Conservation (phyloP, 2,888 invertebrate species). For the Meloe dianella region DNA sequence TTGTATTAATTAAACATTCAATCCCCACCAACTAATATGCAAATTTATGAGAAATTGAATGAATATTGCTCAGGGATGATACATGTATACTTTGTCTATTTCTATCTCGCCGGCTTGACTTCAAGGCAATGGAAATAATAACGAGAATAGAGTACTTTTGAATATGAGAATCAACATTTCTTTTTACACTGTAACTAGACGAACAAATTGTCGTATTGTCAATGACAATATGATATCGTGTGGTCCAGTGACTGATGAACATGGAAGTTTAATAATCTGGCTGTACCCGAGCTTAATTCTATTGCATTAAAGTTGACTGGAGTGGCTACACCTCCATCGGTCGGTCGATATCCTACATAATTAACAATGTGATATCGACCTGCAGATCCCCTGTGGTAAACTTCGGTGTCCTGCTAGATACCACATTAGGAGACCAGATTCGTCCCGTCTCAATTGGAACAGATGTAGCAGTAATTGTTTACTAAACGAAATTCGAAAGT, state of each 20-base stretch:
- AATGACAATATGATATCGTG: neutral
- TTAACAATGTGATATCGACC: constrained; percentile 59
- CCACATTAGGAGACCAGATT: constrained; percentile 28
- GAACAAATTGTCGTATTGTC: neutral
- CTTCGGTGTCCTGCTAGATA: constrained; percentile 21
- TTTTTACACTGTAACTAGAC: neutral
- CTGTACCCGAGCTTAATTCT: constrained; percentile 55
- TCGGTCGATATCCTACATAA: constrained; percentile 58
- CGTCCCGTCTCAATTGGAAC: constrained; percentile 11
- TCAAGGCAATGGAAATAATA: too few species aligned
- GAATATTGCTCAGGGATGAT: neutral
- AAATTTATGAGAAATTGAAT: neutral
- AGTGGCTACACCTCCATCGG: constrained; percentile 53
- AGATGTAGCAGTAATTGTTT: neutral
- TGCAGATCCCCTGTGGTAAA: constrained; percentile 44
- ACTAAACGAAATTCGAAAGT: neutral
- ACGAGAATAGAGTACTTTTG: too few species aligned
- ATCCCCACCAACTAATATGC: neutral
- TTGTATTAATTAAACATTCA: neutral
- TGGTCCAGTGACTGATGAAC: constrained; percentile 35
- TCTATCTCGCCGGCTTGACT: too few species aligned
- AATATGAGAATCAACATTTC: neutral
- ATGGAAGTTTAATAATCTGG: constrained; percentile 54
- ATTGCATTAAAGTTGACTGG: constrained; percentile 55
- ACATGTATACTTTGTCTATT: too few species aligned